Evolutionary conservation across 2,113 vertebrate genomes (phyloP).

Genomic region (Diadophis punctatus): DNA sequence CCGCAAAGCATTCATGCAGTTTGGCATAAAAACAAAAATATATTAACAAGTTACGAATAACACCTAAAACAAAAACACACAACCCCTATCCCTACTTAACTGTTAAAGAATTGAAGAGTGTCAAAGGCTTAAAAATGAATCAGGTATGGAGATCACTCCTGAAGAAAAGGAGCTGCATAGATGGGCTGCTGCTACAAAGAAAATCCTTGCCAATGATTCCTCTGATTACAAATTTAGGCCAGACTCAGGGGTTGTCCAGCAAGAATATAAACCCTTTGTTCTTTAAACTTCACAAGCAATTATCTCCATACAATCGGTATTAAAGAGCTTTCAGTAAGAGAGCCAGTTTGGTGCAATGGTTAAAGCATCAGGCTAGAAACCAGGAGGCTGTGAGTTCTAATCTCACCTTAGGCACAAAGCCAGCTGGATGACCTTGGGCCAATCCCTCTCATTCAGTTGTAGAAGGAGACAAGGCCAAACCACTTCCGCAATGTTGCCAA

Average conservation of each 20-base stretch:
- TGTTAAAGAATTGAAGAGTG: background rate
- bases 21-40: background rate
- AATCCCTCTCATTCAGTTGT: background rate
- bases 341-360: background rate
- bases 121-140: background rate
- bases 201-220: background rate
- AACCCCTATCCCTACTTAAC: background rate
- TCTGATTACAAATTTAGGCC: background rate
- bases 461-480: background rate
- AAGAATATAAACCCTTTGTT: background rate
- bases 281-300: background rate
- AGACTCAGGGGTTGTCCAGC: background rate
- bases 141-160: background rate
- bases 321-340: background rate
- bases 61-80: background rate
- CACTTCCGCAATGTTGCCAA: background rate
- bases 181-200: background rate
- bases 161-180: background rate
- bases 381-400: background rate
- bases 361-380: background rate
- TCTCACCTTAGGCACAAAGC: background rate
- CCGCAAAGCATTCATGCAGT: background rate
- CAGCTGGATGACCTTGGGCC: background rate
- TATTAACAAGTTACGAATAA: background rate
- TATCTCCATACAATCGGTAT: background rate